Evolutionary conservation across 1,140 invertebrate genomes (phyloP), one percentile per base, ranked within the genome.

Genomic region (Anastrepha obliqua): DNA sequence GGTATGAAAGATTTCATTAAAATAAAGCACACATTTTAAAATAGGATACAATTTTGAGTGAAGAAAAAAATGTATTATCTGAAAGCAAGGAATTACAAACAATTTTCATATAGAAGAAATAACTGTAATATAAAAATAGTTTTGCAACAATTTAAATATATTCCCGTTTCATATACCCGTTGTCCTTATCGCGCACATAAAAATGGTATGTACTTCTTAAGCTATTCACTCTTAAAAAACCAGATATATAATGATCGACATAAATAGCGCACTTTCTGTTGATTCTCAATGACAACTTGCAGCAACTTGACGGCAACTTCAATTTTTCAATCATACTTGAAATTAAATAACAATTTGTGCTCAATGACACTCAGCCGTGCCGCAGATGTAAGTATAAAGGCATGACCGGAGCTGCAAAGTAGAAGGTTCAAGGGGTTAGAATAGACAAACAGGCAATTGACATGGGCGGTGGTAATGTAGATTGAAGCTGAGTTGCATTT

Each of bases 291-390:
- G 47, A 55, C 74, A 81, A 20, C n/a, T 81, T 51, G 47, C 74
- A 74, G 39, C 67, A 74, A 42, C 67, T 11, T 13, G 55, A n/a
- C 44, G 44, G 42, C 74, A 29, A 81, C 74, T 81, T 86, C 62
- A 65, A 86, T 65, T 67, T 65, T 91, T 91, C 91, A 91, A 91
- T 91, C 90, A 91, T 92, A 91, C 91, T 91, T 91, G 90, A 92
- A 91, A 90, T 91, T 90, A 89, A 91, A 91, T 91, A 91, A 91
- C 91, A 91, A 91, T 91, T 91, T 91, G 90, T 89, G 90, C 90
- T 91, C 91, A 92, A 91, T 90, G 91, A 89, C 91, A 91, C 91
- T 91, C 89, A 88, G 91, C 87, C 88, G 11, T 47, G 90, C 90
- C 90, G 88, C 89, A 90, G 90, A 59, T 42, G 20, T 60, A 20